Evolutionary conservation across 1,140 invertebrate genomes (phyloP).

Genomic region (Eciton burchellii): DNA sequence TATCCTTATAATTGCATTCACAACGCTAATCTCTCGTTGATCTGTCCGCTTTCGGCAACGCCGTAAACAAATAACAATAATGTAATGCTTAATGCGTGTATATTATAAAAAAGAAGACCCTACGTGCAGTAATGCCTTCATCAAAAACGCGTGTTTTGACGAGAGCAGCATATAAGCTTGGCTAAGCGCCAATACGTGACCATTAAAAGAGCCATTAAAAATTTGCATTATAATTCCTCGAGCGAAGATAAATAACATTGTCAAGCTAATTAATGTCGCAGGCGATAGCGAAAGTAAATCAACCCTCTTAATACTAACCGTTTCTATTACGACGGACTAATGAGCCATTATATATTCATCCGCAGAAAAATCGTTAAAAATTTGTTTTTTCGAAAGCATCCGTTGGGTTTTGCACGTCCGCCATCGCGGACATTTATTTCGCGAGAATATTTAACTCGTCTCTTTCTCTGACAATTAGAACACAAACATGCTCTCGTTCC

Average conservation of each 20-base stretch:
- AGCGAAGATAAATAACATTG: conserved; percentile 39
- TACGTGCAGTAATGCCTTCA: background rate
- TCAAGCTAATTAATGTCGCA: conserved; percentile 9
- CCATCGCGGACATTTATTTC: background rate
- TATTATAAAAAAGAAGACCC: conserved; percentile 22
- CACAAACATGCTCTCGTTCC: background rate
- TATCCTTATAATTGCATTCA: no score
- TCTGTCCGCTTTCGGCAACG: background rate
- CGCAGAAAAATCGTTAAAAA: background rate
- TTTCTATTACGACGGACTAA: background rate
- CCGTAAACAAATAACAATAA: background rate
- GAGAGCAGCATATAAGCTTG: conserved; percentile 21
- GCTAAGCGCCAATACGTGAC: conserved; percentile 34
- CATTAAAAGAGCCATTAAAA: conserved; percentile 55
- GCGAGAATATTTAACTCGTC: background rate
- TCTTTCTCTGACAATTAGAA: background rate
- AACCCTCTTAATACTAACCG: background rate
- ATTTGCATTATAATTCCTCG: conserved; percentile 46
- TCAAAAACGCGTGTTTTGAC: conserved; percentile 49
- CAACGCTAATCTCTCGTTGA: no score
- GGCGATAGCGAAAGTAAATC: conserved; percentile 23
- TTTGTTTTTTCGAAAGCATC: no score
- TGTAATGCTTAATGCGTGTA: conserved; percentile 1
- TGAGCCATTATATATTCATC: conserved; percentile 3
- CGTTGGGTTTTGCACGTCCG: no score